Conservation (phyloP, 2,797 vertebrate species). For the Enteromius treurensis region DNA sequence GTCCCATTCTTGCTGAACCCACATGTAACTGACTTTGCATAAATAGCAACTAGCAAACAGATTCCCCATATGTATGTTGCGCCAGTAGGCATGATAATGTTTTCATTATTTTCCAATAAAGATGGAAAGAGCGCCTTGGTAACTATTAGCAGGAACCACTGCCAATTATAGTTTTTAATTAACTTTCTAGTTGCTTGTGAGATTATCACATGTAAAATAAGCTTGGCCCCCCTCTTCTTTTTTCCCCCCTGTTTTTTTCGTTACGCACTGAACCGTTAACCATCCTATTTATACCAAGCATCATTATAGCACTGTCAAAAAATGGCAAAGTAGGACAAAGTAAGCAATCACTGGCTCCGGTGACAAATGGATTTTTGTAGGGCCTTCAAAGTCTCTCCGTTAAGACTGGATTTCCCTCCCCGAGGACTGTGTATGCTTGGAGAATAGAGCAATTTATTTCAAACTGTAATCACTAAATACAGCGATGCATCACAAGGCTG, state of each 20-base stretch:
- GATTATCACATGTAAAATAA: conserved; percentile 85
- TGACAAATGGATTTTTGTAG: conserved; percentile 79
- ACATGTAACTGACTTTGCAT: conserved; percentile 22
- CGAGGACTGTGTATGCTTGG: conserved; percentile 74
- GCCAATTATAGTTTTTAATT: conserved; percentile 89
- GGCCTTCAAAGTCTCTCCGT: conserved; percentile 75
- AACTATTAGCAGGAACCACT: conserved; percentile 80
- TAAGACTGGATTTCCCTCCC: conserved; percentile 75
- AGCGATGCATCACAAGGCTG: conserved; percentile 74
- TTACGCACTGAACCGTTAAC: conserved; percentile 81
- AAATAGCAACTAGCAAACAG: conserved; percentile 36
- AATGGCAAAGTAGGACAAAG: conserved; percentile 85
- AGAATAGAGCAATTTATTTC: conserved; percentile 80
- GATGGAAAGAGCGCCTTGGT: conserved; percentile 73
- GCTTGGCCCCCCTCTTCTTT: conserved; percentile 74
- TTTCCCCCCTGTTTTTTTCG: conserved; percentile 55
- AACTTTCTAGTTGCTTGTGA: conserved; percentile 83
- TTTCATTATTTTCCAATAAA: conserved; percentile 77
- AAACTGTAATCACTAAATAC: conserved; percentile 82
- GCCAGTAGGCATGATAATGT: conserved; percentile 73
- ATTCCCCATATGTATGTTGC: conserved; percentile 52
- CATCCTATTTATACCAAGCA: conserved; percentile 82
- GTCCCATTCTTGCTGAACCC: conserved; percentile 2
- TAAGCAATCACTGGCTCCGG: conserved; percentile 80
- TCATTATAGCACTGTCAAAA: conserved; percentile 83